Evolutionary conservation across 2,113 vertebrate genomes (phyloP).

Genomic region (Thinocorus orbignyianus): DNA sequence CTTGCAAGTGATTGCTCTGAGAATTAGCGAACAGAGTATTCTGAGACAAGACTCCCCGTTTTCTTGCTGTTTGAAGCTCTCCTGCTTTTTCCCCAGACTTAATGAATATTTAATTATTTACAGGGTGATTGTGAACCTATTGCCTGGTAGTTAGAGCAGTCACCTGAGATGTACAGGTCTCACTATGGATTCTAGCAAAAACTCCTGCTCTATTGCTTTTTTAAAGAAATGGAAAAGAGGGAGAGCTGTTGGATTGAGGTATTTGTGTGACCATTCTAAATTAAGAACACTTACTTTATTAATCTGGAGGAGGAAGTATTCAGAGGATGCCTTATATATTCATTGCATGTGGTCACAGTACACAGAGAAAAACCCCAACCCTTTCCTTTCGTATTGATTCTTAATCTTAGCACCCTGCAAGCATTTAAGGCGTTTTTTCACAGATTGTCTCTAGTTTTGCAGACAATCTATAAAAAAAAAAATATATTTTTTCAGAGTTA

Average conservation of each 20-base stretch:
- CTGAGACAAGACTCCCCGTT: neutral
- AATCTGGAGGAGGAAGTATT: neutral
- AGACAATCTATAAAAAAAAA: neutral
- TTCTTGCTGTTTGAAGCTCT: neutral
- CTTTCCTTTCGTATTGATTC: neutral
- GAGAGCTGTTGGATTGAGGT: neutral
- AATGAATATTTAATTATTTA: conserved; percentile 45
- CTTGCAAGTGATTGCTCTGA: neutral
- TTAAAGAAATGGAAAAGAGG: neutral
- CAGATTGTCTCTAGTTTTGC: neutral
- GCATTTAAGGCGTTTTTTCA: neutral
- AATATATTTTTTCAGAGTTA: neutral
- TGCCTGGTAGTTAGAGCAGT: neutral
- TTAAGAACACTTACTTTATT: neutral
- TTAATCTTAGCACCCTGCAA: neutral
- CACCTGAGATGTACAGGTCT: neutral
- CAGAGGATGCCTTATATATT: neutral
- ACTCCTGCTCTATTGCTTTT: neutral
- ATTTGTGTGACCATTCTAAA: neutral
- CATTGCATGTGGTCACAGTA: neutral
- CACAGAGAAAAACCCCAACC: neutral
- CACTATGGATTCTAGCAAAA: neutral
- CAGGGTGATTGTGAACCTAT: neutral
- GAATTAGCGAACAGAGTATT: neutral
- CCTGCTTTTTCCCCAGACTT: neutral